Evolutionary conservation across 2,113 vertebrate genomes (phyloP).

Genomic region (Ailuropoda melanoleuca): DNA sequence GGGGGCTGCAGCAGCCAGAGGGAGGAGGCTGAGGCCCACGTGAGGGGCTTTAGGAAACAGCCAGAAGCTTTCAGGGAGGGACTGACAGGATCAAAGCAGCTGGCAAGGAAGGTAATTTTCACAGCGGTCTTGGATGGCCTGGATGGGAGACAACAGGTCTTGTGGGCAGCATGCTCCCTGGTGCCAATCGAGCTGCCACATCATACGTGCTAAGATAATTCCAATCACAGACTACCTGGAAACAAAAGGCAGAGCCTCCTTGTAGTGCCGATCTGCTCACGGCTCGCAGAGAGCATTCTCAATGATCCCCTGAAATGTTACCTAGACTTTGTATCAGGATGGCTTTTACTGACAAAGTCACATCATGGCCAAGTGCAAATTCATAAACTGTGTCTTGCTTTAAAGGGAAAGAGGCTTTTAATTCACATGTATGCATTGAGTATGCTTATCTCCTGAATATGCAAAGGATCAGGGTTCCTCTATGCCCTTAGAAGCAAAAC

Average conservation of each 20-base stretch:
- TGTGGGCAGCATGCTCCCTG: neutral
- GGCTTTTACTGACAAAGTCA: neutral
- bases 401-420: neutral
- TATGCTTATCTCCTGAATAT: neutral
- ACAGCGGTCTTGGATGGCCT: neutral
- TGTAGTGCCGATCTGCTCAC: neutral
- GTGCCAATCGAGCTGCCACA: neutral
- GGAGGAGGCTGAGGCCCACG: neutral
- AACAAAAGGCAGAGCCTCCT: neutral
- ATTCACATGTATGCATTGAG: neutral
- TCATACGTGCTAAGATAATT: neutral
- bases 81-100: slow-evolving; percentile 42
- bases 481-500: neutral
- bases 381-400: neutral
- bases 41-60: neutral
- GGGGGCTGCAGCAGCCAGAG: neutral
- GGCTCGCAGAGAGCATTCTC: neutral
- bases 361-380: neutral
- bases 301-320: neutral
- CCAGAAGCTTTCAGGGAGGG: neutral
- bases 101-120: slow-evolving; percentile 29
- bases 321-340: neutral
- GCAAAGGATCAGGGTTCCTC: neutral
- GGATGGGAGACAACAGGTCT: neutral
- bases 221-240: neutral